Evolutionary conservation across 1,140 invertebrate species (phyloP).

Genomic region (Chironomus tepperi): DNA sequence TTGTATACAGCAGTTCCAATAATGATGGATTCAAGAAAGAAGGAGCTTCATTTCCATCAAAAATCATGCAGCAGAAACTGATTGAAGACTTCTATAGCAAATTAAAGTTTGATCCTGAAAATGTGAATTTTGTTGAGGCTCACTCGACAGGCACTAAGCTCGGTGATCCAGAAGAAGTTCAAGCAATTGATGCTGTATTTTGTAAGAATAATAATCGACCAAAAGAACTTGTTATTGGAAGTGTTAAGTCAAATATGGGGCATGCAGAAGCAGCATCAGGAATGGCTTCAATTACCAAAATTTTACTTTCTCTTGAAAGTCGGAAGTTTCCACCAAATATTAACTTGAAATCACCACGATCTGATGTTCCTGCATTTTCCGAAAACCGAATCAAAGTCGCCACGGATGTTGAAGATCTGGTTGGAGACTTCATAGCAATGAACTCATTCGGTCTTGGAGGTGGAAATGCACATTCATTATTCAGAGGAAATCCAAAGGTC

Average conservation of each 20-base stretch:
- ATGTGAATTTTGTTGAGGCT: constrained; percentile 79
- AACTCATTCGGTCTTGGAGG: constrained; percentile 83
- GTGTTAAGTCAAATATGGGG: constrained; percentile 89
- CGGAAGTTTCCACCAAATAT: constrained; percentile 70
- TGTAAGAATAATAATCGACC: constrained; percentile 57
- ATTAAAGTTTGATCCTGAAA: constrained; percentile 59
- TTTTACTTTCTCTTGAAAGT: constrained; percentile 62
- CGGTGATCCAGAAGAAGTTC: constrained; percentile 64
- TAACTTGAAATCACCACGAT: constrained; percentile 61
- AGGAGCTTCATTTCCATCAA: constrained; percentile 87
- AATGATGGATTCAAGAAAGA: constrained; percentile 81
- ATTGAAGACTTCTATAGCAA: constrained; percentile 81
- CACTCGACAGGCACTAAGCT: constrained; percentile 78
- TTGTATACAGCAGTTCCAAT: constrained; percentile 52
- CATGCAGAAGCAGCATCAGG: constrained; percentile 88
- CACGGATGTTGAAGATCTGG: constrained; percentile 52
- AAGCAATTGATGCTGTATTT: constrained; percentile 75
- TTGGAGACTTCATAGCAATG: constrained; percentile 52
- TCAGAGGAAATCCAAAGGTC: constrained; percentile 46
- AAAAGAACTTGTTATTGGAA: constrained; percentile 66
- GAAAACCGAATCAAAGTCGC: constrained; percentile 64
- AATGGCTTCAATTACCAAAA: constrained; percentile 74
- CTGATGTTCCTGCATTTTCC: constrained; percentile 58
- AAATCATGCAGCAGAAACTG: constrained; percentile 68
- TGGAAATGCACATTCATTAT: constrained; percentile 54